Conservation (phyloP, 2,797 vertebrate species). For the Clamator glandarius region DNA sequence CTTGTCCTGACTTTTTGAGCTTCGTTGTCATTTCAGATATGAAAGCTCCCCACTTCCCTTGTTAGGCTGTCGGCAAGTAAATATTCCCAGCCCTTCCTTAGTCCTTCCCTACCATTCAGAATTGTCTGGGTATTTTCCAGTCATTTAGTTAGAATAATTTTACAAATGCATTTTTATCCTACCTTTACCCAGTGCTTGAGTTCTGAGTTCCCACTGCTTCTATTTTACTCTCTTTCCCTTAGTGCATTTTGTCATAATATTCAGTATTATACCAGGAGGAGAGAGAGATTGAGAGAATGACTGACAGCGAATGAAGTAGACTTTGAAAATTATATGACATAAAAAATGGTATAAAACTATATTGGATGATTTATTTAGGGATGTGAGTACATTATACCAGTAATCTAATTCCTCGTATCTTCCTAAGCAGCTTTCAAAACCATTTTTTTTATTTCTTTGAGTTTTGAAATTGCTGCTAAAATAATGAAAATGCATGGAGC, state of each 20-base stretch:
- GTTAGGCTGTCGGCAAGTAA: neutral
- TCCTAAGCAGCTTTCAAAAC: constrained; percentile 12
- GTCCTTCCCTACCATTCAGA: neutral
- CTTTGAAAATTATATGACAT: neutral
- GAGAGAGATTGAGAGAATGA: neutral
- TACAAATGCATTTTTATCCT: neutral
- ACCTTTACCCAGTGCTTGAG: neutral
- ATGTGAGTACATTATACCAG: neutral
- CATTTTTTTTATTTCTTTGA: neutral
- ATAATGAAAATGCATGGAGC: neutral
- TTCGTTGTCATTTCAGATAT: neutral
- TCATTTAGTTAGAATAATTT: neutral
- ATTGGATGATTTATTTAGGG: neutral
- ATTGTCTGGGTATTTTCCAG: neutral
- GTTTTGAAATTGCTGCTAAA: constrained; percentile 13
- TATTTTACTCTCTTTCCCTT: neutral
- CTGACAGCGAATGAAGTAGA: neutral
- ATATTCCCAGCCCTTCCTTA: neutral
- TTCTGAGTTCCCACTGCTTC: neutral
- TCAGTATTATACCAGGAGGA: neutral
- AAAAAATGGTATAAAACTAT: neutral
- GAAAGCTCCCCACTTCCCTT: neutral
- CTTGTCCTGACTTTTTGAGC: neutral
- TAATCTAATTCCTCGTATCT: constrained; percentile 1
- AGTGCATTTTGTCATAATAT: neutral